phyloP scores from a whole-genome alignment of 2,888 invertebrate genomes.

The Furcula furcula region DNA sequence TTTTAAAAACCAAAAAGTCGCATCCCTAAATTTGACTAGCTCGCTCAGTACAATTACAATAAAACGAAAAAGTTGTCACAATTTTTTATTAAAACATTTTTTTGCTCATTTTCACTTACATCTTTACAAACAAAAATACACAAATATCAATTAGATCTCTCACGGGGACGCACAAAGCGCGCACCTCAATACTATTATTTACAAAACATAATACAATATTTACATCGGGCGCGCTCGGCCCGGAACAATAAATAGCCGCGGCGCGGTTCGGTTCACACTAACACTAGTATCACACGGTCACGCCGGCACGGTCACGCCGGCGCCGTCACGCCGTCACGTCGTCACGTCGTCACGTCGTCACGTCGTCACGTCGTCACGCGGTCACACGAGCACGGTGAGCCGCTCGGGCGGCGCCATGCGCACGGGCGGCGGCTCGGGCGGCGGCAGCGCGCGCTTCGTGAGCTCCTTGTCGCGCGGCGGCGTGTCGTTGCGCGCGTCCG shows the following conservation, averaged over 20 bases:
- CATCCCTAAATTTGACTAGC: too few relatives aligned
- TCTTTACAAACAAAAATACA: constrained; percentile 69
- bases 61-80: too few relatives aligned
- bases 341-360: too few relatives aligned
- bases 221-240: constrained; percentile 50
- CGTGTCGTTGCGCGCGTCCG: constrained; percentile 92
- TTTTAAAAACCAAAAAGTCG: constrained; percentile 23
- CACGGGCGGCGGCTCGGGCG: constrained; percentile 60
- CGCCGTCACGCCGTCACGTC: constrained; percentile 1
- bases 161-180: constrained; percentile 46
- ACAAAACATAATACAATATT: constrained; percentile 70
- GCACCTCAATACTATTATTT: constrained; percentile 66
- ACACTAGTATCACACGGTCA: constrained; percentile 47
- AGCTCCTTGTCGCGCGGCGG: constrained; percentile 89
- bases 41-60: too few relatives aligned
- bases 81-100: constrained; percentile 65
- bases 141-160: constrained; percentile 37
- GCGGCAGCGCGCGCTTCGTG: constrained; percentile 85
- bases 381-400: constrained; percentile 71
- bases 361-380: constrained; percentile 5
- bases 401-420: constrained; percentile 62
- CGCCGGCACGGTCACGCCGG: constrained; percentile 7
- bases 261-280: constrained; percentile 21
- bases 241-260: constrained; percentile 57
- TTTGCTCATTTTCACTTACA: constrained; percentile 53